Evolutionary conservation across 2,113 vertebrate species (phyloP).

Genomic region (Pterocles burchelli): DNA sequence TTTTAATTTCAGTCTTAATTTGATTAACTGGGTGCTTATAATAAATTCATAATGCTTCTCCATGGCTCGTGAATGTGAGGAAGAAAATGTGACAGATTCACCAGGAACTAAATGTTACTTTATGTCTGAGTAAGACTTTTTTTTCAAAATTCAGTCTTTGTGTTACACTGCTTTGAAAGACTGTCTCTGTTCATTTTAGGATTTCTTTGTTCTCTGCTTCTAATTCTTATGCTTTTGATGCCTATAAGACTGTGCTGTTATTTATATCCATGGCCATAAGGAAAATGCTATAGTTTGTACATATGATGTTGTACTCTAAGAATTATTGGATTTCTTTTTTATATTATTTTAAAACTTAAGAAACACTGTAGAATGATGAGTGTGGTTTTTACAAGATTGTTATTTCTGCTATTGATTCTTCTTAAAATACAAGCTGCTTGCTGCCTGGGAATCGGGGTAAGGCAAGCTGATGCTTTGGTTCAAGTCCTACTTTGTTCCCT

Average conservation of each 20-base stretch:
- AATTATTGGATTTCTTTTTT: neutral
- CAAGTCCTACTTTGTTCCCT: neutral
- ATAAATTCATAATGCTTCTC: slow-evolving; percentile 33
- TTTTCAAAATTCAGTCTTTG: slow-evolving; percentile 32
- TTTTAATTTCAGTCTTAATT: slow-evolving; percentile 40
- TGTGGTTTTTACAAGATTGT: neutral
- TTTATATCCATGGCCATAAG: neutral
- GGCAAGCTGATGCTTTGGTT: neutral
- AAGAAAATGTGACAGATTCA: slow-evolving; percentile 12
- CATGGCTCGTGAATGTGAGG: neutral
- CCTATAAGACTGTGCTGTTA: neutral
- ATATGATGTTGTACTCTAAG: neutral
- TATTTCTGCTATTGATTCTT: neutral
- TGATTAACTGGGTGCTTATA: slow-evolving; percentile 9
- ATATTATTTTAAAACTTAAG: neutral
- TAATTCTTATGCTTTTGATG: slow-evolving; percentile 5
- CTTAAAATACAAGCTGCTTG: neutral
- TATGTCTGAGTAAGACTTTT: slow-evolving; percentile 28
- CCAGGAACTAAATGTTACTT: slow-evolving; percentile 28
- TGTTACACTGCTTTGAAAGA: slow-evolving; percentile 41
- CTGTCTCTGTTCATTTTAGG: slow-evolving; percentile 27
- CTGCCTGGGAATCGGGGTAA: neutral
- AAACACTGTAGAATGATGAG: neutral
- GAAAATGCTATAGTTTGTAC: neutral
- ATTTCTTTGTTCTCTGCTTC: slow-evolving; percentile 51